Evolutionary conservation across 2,797 vertebrate genomes (phyloP), one percentile per base, ranked within the genome.

Genomic region (Rhabdomys pumilio): DNA sequence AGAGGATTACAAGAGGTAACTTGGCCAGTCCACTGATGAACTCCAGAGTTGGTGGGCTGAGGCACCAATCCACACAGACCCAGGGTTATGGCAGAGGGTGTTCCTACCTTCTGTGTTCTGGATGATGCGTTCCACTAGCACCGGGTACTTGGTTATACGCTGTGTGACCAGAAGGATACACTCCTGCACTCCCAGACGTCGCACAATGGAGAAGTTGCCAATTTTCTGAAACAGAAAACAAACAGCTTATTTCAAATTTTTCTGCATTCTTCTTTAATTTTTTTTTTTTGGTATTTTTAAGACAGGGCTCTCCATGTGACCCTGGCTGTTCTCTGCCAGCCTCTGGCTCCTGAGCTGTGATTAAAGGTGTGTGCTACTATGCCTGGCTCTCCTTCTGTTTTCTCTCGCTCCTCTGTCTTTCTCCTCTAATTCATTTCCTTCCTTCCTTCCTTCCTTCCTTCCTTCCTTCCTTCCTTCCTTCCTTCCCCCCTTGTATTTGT

Each of bases 121-220:
- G 34, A 99, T 98, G 77, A 99, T 99, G 1, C 99, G 99, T 83
- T 99, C 99, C 98, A 99, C 98, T 53, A 99, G 98, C 2, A 99
- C 99, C 0, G 99, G 99, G 92, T 99, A 99, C 96, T 99, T 99
- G 95, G 99, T 99, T 96, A 99, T 99, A 90, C 99, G 99, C 96
- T 99, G 99, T 0, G 99, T 99, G n/a, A 99, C 99, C 61, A 99
- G 98, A 3, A 99, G 99, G 96, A 99, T 99, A 61, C 99, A 99
- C 93, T 99, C 99, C 0, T 99, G 99, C 65, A 99, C 98, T 1
- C 99, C 99, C 19, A 99, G 98, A 47, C 99, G 98, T 88, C 99
- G 98, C 97, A 99, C 99, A 0, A 99, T 99, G 89, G 99, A 98
- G 9, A 98, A 98, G 98, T 99, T 99, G 96, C 99, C 99, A 1